Percentiles rank a stretch among this genome's conserved stretches.
Conservation (phyloP, 1,140 invertebrate genomes). For the Zaprionus vittiger region DNA sequence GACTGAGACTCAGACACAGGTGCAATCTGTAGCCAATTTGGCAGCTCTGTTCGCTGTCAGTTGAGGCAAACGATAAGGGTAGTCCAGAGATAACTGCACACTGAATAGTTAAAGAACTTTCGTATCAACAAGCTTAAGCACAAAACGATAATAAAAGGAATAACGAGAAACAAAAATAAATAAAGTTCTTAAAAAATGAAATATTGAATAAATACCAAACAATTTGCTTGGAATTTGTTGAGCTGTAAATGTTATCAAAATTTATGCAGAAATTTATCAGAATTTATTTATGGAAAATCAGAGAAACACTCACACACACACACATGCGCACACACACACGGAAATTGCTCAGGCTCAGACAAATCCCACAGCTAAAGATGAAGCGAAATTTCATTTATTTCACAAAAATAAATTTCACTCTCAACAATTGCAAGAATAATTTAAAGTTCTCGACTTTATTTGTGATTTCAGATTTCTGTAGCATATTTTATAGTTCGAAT, state of each 20-base stretch:
- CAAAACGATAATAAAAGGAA: not conserved
- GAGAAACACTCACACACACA: too few relatives aligned
- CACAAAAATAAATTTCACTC: not conserved
- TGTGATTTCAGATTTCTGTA: not conserved
- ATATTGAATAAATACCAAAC: not conserved
- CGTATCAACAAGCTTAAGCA: not conserved
- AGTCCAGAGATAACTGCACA: not conserved
- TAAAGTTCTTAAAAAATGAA: not conserved
- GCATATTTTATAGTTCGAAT: not conserved
- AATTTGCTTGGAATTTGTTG: not conserved
- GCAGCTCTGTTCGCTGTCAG: slow-evolving; percentile 28
- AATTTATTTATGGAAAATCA: slow-evolving; percentile 1
- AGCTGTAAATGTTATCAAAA: slow-evolving; percentile 1
- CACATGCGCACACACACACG: too few relatives aligned
- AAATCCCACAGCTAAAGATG: not conserved
- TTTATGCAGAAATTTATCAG: not conserved
- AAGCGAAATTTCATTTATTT: too few relatives aligned
- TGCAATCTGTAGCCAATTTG: slow-evolving; percentile 38
- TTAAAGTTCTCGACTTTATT: not conserved
- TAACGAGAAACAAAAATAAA: not conserved
- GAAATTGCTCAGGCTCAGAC: not conserved
- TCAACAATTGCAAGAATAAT: not conserved
- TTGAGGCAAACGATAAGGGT: not conserved
- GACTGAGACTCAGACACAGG: not conserved
- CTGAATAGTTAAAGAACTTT: not conserved